Percentiles rank a stretch among this genome's conserved stretches.
Evolutionary conservation across 2,888 invertebrate species (phyloP).

Genomic region (Amphiduros pacificus): DNA sequence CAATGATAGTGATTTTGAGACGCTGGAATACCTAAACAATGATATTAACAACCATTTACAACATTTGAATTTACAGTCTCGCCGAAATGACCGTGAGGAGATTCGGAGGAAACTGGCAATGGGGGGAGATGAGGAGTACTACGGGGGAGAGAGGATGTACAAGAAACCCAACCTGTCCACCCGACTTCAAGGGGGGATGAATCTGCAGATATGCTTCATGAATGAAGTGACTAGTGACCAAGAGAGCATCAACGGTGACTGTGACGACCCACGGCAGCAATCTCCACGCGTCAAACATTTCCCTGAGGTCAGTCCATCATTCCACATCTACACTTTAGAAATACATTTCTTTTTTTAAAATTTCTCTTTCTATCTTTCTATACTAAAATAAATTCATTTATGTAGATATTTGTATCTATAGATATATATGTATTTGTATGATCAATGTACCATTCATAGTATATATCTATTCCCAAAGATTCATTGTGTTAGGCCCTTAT

Average conservation of each 20-base stretch:
- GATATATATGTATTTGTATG: too few species aligned
- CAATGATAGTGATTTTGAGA: too few species aligned
- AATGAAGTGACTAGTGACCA: constrained; percentile 67
- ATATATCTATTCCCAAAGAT: too few species aligned
- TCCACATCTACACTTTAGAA: not conserved
- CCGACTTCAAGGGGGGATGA: constrained; percentile 74
- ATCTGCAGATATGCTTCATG: constrained; percentile 94
- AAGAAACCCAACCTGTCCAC: constrained; percentile 86
- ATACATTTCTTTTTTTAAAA: too few species aligned
- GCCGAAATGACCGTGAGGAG: constrained; percentile 89
- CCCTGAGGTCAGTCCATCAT: not conserved
- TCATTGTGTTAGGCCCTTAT: too few species aligned
- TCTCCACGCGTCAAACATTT: not conserved
- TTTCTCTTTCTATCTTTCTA: too few species aligned
- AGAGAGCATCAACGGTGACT: constrained; percentile 9
- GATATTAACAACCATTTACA: constrained; percentile 9
- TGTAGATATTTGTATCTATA: too few species aligned
- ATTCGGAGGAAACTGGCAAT: constrained; percentile 80
- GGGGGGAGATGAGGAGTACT: constrained; percentile 47
- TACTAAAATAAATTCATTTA: too few species aligned
- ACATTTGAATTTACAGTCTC: constrained; percentile 71
- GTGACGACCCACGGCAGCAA: not conserved
- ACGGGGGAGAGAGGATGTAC: constrained; percentile 62
- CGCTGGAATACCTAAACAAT: too few species aligned
- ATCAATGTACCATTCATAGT: too few species aligned